These are phyloP conservation scores for Paracentrotus lividus DNA, from an alignment of 53 echinoderm and acorn worm species.

Conservation along the genomic window DNA sequence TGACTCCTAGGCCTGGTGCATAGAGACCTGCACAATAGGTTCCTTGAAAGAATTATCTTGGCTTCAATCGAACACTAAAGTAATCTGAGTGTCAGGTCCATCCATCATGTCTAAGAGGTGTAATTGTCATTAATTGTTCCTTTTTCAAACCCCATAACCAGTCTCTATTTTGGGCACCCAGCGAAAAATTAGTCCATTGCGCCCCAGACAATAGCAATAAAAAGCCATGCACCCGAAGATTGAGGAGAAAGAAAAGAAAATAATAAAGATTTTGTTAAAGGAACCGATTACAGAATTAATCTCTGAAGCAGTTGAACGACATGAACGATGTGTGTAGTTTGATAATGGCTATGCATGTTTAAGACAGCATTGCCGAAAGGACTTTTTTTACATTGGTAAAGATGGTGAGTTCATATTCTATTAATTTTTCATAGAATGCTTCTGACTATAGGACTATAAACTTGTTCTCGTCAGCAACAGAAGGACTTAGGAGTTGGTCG, in stretches of 20 bases:
- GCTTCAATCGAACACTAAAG: conserved; percentile 33
- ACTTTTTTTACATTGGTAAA: background rate
- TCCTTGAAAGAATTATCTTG: conserved; percentile 35
- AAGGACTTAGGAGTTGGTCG: background rate
- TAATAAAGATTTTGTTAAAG: background rate
- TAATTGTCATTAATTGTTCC: conserved; percentile 71
- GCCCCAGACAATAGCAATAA: conserved; percentile 54
- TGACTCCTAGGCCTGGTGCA: background rate
- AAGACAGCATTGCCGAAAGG: conserved; percentile 1
- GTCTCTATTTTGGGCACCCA: conserved; percentile 14
- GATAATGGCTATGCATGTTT: conserved; percentile 8
- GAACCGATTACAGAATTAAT: conserved; percentile 38
- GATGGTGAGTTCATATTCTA: background rate
- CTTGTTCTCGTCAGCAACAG: background rate
- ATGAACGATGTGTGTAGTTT: conserved; percentile 40
- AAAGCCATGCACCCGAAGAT: conserved; percentile 20
- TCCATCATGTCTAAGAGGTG: conserved; percentile 55
- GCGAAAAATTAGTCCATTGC: conserved; percentile 63
- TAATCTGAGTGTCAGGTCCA: conserved; percentile 38
- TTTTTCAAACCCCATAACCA: background rate
- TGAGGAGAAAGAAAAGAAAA: conserved; percentile 1
- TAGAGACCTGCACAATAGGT: conserved; percentile 12
- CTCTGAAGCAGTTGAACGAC: background rate
- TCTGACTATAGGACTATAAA: background rate
- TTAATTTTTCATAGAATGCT: background rate